Base-by-base conservation (phyloP, 2,888 invertebrate genomes). In the Netelia virgata region DNA sequence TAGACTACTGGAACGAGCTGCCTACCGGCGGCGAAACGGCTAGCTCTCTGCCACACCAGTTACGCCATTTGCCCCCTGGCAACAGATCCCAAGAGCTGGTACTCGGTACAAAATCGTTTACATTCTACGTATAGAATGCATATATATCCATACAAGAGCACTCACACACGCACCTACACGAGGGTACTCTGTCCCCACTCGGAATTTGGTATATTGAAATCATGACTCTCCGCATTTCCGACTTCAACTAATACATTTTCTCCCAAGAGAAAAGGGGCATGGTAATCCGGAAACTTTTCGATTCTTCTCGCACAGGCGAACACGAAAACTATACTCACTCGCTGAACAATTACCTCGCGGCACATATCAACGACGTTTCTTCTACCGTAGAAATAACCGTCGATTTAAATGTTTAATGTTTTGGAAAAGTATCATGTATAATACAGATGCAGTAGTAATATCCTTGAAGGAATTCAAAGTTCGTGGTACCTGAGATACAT, bases 301-400 rank as follows among this genome's bases (percentile, higher is more conserved):
- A 76, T 83, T 79, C 70, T 85, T 83, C 74, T 47, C 66, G 59
- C 64, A 63, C 66, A 83, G 78, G 78, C 74, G 61, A 82, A 73
- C 80, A 76, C 73, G 72, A 6, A 76, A 78, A 78, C 74, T 75
- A 64, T 47, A 64, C 74, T 55, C 57, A 36, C 69, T 77, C 70
- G 77, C 6, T 80, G 73, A 59, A 84, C 82, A 86, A 84, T 86
- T 84, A 84, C 77, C 80, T 16, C 14, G 41, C 50, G 53, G 73
- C 69, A 47, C 50, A 69, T 72, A 74, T 68, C 68, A 8, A 47
- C 43, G 43, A 57, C 68, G 20, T 66, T 73, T 72, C 83, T 47
- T 53, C n/a, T 63, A 43, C 14, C 16, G 18, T 50, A 43, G 72
- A 69, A 64, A 72, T 75, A 73, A 61, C n/a, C 69, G 63, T 43